Percentiles rank a stretch among this genome's conserved stretches.
Conservation (phyloP, 2,888 invertebrate genomes). For the Tipula unca region DNA sequence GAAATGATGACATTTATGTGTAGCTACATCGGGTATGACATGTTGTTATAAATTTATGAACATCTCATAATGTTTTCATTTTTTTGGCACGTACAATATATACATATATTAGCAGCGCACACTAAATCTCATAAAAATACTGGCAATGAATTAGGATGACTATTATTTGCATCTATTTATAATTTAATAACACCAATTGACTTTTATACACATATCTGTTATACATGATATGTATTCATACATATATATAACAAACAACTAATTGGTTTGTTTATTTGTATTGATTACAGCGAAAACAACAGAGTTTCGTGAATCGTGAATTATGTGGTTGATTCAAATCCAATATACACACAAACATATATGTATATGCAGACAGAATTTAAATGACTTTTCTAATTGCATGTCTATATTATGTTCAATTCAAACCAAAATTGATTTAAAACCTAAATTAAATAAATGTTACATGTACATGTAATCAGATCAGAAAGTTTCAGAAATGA, state of each 20-base stretch:
- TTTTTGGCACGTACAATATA: neutral
- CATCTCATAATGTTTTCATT: neutral
- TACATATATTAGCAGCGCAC: neutral
- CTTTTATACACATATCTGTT: neutral
- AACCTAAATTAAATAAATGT: neutral
- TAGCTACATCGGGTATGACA: neutral
- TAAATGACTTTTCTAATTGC: conserved; percentile 8
- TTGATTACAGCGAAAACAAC: neutral
- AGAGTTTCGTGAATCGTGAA: neutral
- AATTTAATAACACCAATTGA: neutral
- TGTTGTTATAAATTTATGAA: neutral
- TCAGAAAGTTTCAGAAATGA: neutral
- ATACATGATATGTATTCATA: no score
- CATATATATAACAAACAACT: neutral
- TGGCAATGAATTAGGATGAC: neutral
- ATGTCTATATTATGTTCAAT: neutral
- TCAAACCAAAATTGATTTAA: neutral
- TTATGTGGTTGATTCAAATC: neutral
- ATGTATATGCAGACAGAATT: neutral
- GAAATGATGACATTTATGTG: neutral
- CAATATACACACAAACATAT: neutral
- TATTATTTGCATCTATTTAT: neutral
- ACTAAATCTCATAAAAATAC: neutral
- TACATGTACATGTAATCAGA: no score
- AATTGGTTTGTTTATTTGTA: neutral